Base-by-base conservation (phyloP, 2,888 invertebrate species). In the Stratiomys singularior region DNA sequence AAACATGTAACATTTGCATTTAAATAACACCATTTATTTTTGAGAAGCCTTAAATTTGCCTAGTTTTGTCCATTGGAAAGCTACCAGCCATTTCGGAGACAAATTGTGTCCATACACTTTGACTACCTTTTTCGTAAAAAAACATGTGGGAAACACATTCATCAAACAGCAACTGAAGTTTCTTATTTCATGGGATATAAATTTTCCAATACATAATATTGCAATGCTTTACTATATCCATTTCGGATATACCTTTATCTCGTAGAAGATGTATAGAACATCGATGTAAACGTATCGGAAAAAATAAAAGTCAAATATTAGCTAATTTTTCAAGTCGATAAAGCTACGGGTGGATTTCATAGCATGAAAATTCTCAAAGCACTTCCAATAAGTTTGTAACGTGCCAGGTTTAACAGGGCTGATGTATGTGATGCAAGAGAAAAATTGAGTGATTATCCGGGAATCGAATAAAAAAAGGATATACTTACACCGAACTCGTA, bases 401-500 rank as follows among this genome's bases (percentile, higher is more conserved):
- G 9, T 5, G 37, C 9, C 37, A 5, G 9, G 37, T 37, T 37
- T 37, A 37, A 9, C 15, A 9, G 52, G 52, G 7, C 15, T 13
- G 15, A 15, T 44, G 44, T 9, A 52, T 9, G 7, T 4, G 60
- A 60, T 25, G 60, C 23, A 7, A 4, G 15, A 18, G 23, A 60
- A 25, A 25, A 60, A 60, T 25, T 60, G 60, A 60, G 2, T 60
- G 60, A 60, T 60, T 60, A 60, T 25, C 0, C 25, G 21, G 60
- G 52, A 52, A 52, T 52, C 52, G 52, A 52, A 52, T 52, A 52
- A 52, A 52, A 52, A 37, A 9, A 23, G 21, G 60, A 28, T 56
- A 81, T 85, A 90, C 93, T 92, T 87, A 93, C 93, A 93, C 90
- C 92, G 88, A 81, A 93, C 91, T 78, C 91, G 88, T 81, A 93